A percentile compares a stretch with the other conserved stretches of the same genome.
Evolutionary conservation across 2,797 vertebrate species (phyloP).

Genomic region (Uromys caudimaculatus): DNA sequence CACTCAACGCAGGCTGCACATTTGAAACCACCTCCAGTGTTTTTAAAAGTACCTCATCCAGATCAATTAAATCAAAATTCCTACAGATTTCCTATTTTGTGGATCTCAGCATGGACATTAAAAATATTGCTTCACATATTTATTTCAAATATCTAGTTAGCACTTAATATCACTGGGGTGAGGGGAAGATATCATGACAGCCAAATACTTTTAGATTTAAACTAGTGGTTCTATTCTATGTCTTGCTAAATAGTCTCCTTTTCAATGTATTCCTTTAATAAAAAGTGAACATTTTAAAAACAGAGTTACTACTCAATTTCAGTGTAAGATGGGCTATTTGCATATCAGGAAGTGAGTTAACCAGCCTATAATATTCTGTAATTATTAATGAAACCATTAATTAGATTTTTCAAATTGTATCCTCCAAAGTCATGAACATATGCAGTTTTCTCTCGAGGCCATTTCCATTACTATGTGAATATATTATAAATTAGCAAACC

Average conservation of each 20-base stretch:
- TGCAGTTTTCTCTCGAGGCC: conserved; percentile 20
- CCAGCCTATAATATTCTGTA: conserved; percentile 41
- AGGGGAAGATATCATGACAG: neutral
- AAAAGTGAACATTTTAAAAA: conserved; percentile 54
- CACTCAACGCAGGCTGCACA: neutral
- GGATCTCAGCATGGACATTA: neutral
- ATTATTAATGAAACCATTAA: conserved; percentile 67
- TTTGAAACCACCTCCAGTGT: conserved; percentile 3
- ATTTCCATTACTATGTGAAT: conserved; percentile 62
- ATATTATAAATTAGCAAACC: conserved; percentile 63
- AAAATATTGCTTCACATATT: neutral
- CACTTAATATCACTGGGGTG: neutral
- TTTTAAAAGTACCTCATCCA: neutral
- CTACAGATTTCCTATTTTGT: neutral
- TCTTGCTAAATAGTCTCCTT: neutral
- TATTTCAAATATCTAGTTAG: neutral
- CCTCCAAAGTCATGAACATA: conserved; percentile 62
- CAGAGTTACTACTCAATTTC: neutral
- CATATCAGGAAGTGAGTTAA: conserved; percentile 63
- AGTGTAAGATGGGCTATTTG: neutral
- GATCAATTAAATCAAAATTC: neutral
- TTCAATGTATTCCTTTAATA: conserved; percentile 19
- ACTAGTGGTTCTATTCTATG: neutral
- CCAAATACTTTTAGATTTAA: conserved; percentile 27
- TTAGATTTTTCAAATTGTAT: conserved; percentile 69